phyloP scores from a whole-genome alignment of 2,888 invertebrate genomes.

The Dryomyza anilis region DNA sequence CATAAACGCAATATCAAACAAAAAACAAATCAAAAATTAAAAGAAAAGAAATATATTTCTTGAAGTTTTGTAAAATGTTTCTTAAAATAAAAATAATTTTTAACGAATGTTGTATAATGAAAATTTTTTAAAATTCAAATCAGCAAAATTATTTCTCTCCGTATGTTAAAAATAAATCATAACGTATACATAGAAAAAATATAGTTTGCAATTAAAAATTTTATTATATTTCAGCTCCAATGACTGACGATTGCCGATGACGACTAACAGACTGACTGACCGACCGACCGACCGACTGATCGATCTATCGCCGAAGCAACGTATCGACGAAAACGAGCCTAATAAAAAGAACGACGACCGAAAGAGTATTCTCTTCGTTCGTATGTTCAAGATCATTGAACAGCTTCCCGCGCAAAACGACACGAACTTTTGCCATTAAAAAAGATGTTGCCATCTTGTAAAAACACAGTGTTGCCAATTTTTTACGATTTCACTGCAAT shows the following conservation, averaged over 20 bases:
- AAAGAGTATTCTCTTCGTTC: constrained; percentile 2
- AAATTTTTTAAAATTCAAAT: no score
- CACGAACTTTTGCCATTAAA: constrained; percentile 41
- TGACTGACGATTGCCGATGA: background rate
- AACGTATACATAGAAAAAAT: background rate
- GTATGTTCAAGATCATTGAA: constrained; percentile 33
- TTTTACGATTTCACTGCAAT: background rate
- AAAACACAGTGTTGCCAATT: constrained; percentile 7
- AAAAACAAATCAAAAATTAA: no score
- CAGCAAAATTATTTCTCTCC: no score
- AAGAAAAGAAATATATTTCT: no score
- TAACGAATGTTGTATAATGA: no score
- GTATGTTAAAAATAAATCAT: no score
- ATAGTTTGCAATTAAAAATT: background rate
- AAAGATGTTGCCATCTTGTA: background rate
- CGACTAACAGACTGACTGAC: background rate
- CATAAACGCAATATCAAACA: no score
- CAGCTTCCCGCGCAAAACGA: constrained; percentile 36
- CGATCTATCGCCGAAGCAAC: background rate
- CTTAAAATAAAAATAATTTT: no score
- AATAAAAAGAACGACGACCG: background rate
- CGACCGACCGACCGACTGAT: no score
- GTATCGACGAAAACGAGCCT: background rate
- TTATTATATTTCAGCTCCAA: constrained; percentile 17
- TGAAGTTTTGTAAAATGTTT: no score